Base-by-base conservation (phyloP, 2,888 invertebrate genomes). In the Caenorhabditis virilis region DNA sequence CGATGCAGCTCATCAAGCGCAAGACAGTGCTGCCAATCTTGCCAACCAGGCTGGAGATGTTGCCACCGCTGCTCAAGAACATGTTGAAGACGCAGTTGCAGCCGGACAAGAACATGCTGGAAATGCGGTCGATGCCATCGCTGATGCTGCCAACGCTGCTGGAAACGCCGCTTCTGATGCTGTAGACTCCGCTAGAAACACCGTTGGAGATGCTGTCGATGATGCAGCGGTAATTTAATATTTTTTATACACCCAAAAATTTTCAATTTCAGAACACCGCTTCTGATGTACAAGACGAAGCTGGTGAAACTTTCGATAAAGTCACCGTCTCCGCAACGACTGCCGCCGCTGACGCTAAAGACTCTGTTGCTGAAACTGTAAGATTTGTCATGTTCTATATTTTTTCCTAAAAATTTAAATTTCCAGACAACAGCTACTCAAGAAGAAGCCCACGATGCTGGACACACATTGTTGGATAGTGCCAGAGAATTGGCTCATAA, bases 301-400 rank as follows among this genome's bases (percentile, higher is more conserved):
- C 41, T 39, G 62, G 27, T 4, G 62, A 62, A 35, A 62, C 42
- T 2, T 62, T 62, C 49, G 62, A 62, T n/a, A 56, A 57, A 18
- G 22, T 62, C 13, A 38, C 49, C 22, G 45, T 53, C 20, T 45
- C 49, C 7, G 50, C 48, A 5, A 54, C 49, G 25, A 54, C 49
- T 16, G 49, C 54, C 6, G 54, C 43, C 7, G 50, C 49, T 22
- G 52, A 57, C 2, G 61, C 48, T 11, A 27, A 39, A n/a, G 47
- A 55, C 7, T 23, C 49, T 18, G 55, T 35, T 22, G 43, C 20
- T 6, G 54, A 38, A 36, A 36, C 36, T 4, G 38, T 20, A 20
- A 20, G 16, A 38, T 20, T 38, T 7, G 5, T 42, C n/a, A 23
- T 9, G 5, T 36, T 23, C 15, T 6, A 9, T 27, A 30, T 3